Evolutionary conservation across 2,113 vertebrate species (phyloP), one percentile per base, ranked within the genome.

Genomic region (Eleginops maclovinus): DNA sequence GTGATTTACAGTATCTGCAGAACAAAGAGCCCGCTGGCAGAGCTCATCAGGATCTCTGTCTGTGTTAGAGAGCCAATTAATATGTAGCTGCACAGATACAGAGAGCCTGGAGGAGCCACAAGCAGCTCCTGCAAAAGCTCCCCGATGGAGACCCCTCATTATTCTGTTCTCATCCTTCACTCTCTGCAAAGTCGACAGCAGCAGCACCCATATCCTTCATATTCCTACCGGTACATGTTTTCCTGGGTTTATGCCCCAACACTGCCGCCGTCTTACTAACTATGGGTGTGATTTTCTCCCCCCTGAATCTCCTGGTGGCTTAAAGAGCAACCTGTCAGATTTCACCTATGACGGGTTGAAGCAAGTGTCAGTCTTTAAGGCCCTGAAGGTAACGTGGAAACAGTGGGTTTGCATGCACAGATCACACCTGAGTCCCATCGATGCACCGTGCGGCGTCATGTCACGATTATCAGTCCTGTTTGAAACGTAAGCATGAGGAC

Each of bases 281-380:
- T 59, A 17, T 70, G 87, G 89, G 75, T 90, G 85, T 93, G 84
- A 78, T 92, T 93, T 87, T 92, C 58, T 36, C 31, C n/a, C n/a
- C n/a, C n/a, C n/a, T n/a, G n/a, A n/a, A n/a, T n/a, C n/a, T n/a
- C n/a, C n/a, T n/a, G n/a, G n/a, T 93, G 96, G 93, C 90, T 93
- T 93, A 94, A 98, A 99, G 98, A 95, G 92, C 95, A 97, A 98
- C 95, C 96, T 96, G 85, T 97, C 98, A 96, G 95, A 97, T 91
- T 96, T 97, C 96, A 97, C 95, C 92, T 94, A 93, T 85, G 96
- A 97, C 53, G 96, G 95, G 93, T 95, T 96, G 96, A 99, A 99
- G 97, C 98, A 96, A 94, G 85, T 95, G 90, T 96, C 95, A 92
- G 94, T 96, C 95, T 96, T 97, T 96, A 98, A 97, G 96, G 95